Conservation (phyloP, 1,140 invertebrate genomes). For the Epicauta chinensis region DNA sequence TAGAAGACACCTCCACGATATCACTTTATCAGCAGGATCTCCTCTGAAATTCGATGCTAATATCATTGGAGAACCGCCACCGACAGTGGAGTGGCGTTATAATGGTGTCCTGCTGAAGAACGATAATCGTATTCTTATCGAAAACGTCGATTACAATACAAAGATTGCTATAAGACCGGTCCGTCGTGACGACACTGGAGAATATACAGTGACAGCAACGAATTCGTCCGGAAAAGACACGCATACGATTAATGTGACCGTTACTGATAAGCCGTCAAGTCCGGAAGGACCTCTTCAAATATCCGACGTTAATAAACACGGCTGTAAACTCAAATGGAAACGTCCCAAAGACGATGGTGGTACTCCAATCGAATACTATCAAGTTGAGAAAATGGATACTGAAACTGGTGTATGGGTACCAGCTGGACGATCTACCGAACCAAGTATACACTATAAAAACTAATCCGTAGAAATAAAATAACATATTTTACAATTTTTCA, state of each 20-base stretch:
- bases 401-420: constrained; percentile 93
- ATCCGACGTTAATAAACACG: constrained; percentile 86
- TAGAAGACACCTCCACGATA: constrained; percentile 77
- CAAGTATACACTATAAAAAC: constrained; percentile 45
- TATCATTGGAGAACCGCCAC: constrained; percentile 87
- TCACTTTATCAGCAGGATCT: constrained; percentile 85
- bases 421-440: constrained; percentile 74
- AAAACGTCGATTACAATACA: constrained; percentile 81
- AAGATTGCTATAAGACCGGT: constrained; percentile 79
- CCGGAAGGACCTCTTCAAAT: constrained; percentile 89
- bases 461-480: neutral
- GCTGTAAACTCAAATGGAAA: constrained; percentile 93
- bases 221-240: constrained; percentile 83
- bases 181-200: constrained; percentile 72
- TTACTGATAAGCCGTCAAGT: constrained; percentile 82
- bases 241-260: constrained; percentile 83
- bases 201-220: constrained; percentile 79
- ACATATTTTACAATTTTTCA: constrained; percentile 27
- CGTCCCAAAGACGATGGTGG: constrained; percentile 84
- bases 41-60: constrained; percentile 88
- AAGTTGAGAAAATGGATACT: constrained; percentile 90
- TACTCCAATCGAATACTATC: constrained; percentile 84
- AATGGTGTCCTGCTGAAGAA: constrained; percentile 52
- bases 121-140: constrained; percentile 61
- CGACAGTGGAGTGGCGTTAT: constrained; percentile 83